A percentile compares a stretch with the other conserved stretches of the same genome.
phyloP scores from a whole-genome alignment of 2,888 invertebrate genomes.

The Eupithecia insigniata region DNA sequence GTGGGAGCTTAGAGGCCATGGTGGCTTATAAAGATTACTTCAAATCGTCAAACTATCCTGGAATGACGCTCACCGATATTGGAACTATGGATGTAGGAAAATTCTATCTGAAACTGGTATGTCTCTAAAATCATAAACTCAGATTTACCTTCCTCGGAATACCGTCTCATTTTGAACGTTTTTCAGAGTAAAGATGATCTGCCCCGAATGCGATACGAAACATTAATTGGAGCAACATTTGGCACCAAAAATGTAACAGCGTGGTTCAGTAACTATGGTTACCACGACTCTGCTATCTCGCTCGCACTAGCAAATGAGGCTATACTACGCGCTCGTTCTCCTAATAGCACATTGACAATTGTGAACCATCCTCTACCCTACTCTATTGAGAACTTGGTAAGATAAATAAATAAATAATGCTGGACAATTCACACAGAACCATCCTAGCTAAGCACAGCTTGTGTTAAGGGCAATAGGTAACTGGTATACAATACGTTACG shows the following conservation, averaged over 20 bases:
- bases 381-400: constrained; percentile 84
- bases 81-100: constrained; percentile 66
- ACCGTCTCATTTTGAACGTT: constrained; percentile 19
- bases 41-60: constrained; percentile 56
- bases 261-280: constrained; percentile 92
- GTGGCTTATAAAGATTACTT: constrained; percentile 70
- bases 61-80: constrained; percentile 66
- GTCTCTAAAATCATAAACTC: constrained; percentile 32
- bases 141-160: not conserved
- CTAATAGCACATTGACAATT: constrained; percentile 74
- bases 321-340: constrained; percentile 77
- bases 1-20: constrained; percentile 61
- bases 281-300: constrained; percentile 89
- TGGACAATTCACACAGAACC: no score
- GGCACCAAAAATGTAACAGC: constrained; percentile 79
- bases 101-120: constrained; percentile 77
- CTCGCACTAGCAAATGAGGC: constrained; percentile 87
- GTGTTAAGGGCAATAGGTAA: no score
- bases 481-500: no score
- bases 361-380: constrained; percentile 89
- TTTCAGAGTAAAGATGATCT: constrained; percentile 66
- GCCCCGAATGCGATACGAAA: constrained; percentile 76
- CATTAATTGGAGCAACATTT: constrained; percentile 85
- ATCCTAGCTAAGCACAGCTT: no score
- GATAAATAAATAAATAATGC: constrained; percentile 33